Evolutionary conservation across 2,888 invertebrate species (phyloP).

Genomic region (Hirtodrosophila confusa): DNA sequence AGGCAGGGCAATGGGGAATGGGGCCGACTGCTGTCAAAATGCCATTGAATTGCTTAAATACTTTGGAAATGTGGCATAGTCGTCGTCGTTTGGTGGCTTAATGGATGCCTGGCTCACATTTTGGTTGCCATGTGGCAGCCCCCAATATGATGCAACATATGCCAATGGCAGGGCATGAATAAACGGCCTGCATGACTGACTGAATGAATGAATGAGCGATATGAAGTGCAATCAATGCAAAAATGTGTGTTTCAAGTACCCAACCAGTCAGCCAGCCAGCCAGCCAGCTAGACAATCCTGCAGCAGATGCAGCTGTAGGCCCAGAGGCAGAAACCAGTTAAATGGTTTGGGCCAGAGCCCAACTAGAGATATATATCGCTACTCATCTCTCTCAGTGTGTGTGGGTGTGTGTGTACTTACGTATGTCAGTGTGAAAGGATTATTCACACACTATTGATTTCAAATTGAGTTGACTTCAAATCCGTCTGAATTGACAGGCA

Average conservation of each 20-base stretch:
- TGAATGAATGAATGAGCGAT: constrained; percentile 49
- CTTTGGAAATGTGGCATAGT: constrained; percentile 55
- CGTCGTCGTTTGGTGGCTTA: constrained; percentile 45
- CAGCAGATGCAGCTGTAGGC: constrained; percentile 53
- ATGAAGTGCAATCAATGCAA: constrained; percentile 83
- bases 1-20: neutral
- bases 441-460: constrained; percentile 85
- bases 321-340: constrained; percentile 9
- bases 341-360: neutral
- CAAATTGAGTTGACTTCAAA: constrained; percentile 84
- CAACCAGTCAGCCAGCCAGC: constrained; percentile 11
- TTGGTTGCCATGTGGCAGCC: constrained; percentile 59
- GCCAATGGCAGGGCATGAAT: constrained; percentile 67
- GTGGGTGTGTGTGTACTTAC: constrained; percentile 38
- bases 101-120: constrained; percentile 53
- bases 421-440: constrained; percentile 78
- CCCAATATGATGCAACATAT: constrained; percentile 67
- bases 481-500: constrained; percentile 82
- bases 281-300: constrained; percentile 44
- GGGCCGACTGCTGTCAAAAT: constrained; percentile 63
- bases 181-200: constrained; percentile 45
- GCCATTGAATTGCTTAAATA: constrained; percentile 79
- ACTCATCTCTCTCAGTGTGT: neutral
- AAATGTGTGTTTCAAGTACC: constrained; percentile 59
- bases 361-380: constrained; percentile 17